Base-by-base conservation (phyloP, 2,797 vertebrate genomes). In the Erpetoichthys calabaricus region DNA sequence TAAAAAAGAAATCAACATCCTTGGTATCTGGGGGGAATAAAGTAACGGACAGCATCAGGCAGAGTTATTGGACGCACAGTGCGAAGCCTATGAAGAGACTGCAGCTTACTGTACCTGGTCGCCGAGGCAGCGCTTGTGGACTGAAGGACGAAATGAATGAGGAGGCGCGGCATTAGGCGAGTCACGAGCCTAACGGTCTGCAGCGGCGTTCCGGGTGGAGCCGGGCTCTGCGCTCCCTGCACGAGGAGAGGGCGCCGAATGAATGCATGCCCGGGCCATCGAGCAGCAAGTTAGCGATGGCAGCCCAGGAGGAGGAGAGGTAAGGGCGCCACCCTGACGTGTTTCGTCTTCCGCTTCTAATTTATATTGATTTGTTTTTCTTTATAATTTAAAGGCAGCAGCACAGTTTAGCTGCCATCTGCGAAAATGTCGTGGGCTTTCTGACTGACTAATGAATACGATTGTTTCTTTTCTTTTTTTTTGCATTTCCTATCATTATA, bases 221-320 rank as follows among this genome's bases (percentile, higher is more conserved):
- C 75, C 68, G 73, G 53, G 67, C 65, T 25, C 25, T 76, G 66
- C 72, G 70, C 68, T 51, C 65, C 45, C 64, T 65, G 72, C 70
- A 69, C 25, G 69, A 65, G 70, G 67, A 74, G 76, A 78, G 51
- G 25, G 25, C 59, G 73, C 77, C 77, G 76, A 49, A 78, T 80
- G 79, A 78, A 60, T 60, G 73, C 63, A 67, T 63, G 59, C 64
- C 8, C 65, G 69, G 71, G 57, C 60, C 63, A 66, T 65, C 63
- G 45, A 66, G 55, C 63, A 51, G 51, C 51, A 46, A 49, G 51
- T 58, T 55, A 60, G 65, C 60, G 53, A 88, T 87, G 85, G 72
- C 74, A 67, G 66, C 64, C 72, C 68, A 62, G 73, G 73, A 68
- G 44, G 58, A 73, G 55, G 68, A 71, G 41, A 75, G 86, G 86